phyloP scores from a whole-genome alignment of 1,140 invertebrate species.

The Lucilia sericata region DNA sequence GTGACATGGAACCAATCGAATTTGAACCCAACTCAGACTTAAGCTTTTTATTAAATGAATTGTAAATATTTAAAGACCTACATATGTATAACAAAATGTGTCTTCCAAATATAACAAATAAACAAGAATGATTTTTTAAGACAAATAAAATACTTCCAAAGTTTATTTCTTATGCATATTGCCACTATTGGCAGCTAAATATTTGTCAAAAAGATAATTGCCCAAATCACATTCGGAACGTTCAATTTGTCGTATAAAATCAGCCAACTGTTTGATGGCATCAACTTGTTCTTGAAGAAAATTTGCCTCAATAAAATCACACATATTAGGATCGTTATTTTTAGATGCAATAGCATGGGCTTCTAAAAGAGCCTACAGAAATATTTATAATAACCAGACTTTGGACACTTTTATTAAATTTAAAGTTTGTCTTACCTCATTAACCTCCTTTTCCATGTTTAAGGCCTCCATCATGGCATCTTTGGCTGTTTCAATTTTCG shows the following conservation, averaged over 20 bases:
- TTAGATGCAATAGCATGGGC: conserved; percentile 75
- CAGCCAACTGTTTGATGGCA: conserved; percentile 78
- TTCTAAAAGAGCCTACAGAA: conserved; percentile 74
- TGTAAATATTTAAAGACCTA: neutral
- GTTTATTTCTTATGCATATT: conserved; percentile 24
- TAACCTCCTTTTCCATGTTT: conserved; percentile 83
- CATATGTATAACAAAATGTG: no score
- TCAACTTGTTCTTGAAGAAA: conserved; percentile 83
- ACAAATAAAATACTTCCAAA: neutral
- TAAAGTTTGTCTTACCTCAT: conserved; percentile 69
- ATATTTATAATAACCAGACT: neutral
- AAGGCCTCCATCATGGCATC: conserved; percentile 81
- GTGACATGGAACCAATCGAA: conserved; percentile 70
- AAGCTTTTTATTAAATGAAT: conserved; percentile 70
- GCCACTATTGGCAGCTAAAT: neutral
- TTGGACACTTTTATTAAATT: neutral
- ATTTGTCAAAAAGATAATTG: conserved; percentile 79
- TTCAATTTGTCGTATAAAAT: conserved; percentile 79
- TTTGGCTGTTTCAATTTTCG: conserved; percentile 75
- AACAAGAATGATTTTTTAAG: neutral
- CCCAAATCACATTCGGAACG: conserved; percentile 80
- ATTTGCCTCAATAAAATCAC: conserved; percentile 79
- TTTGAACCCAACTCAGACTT: conserved; percentile 72
- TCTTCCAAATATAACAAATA: conserved; percentile 5
- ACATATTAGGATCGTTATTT: conserved; percentile 78